Percentiles rank a stretch among this genome's conserved stretches.
Evolutionary conservation across 2,113 vertebrate species (phyloP).

Genomic region (Sus scrofa): DNA sequence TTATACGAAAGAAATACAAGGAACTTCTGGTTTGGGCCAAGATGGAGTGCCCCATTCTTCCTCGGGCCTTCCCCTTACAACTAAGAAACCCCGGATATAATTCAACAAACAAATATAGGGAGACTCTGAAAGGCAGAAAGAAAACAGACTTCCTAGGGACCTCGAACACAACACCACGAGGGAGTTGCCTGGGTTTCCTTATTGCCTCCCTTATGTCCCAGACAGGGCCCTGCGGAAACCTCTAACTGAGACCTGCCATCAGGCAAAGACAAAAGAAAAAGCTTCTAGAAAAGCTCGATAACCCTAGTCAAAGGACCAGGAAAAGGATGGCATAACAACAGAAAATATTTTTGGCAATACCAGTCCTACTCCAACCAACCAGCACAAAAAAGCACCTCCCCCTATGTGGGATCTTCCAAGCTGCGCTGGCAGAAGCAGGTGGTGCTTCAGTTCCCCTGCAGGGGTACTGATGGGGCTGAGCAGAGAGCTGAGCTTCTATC

Average conservation of each 20-base stretch:
- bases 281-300: not conserved
- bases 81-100: not conserved
- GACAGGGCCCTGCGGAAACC: not conserved
- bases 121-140: constrained; percentile 30
- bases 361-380: not conserved
- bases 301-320: not conserved
- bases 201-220: not conserved
- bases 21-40: not conserved
- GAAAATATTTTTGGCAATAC: not conserved
- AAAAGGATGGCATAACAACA: not conserved
- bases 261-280: not conserved
- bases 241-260: not conserved
- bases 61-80: not conserved
- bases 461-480: not conserved
- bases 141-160: not conserved
- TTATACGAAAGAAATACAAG: constrained; percentile 1
- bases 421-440: not conserved
- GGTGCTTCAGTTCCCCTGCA: not conserved
- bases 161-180: not conserved
- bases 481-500: not conserved
- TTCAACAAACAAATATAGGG: not conserved
- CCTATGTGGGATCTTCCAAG: not conserved
- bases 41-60: not conserved
- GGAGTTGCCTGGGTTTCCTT: not conserved
- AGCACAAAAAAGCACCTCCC: not conserved